Conservation (phyloP, 1,140 invertebrate genomes). For the Notospermus geniculatus region DNA sequence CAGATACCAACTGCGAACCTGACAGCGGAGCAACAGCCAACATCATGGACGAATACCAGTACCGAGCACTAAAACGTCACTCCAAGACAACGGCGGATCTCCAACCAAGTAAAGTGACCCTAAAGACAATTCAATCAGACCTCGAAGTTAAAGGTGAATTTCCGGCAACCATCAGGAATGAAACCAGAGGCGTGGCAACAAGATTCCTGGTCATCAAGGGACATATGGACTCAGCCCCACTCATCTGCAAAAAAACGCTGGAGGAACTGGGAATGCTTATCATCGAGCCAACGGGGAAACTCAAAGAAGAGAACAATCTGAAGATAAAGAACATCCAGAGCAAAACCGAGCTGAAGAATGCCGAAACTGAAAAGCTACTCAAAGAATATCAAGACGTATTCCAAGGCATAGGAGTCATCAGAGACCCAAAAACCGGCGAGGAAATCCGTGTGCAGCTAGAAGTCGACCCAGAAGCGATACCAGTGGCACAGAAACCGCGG, state of each 20-base stretch:
- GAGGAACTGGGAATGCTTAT: background rate
- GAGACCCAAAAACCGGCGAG: background rate
- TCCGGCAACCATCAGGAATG: background rate
- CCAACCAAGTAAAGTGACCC: background rate
- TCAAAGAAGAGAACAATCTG: constrained; percentile 2
- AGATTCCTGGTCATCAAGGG: constrained; percentile 8
- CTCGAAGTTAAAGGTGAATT: background rate
- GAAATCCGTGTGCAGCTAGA: background rate
- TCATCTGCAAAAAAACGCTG: constrained; percentile 1
- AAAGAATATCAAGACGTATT: background rate
- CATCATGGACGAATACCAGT: constrained; percentile 7
- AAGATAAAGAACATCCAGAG: background rate
- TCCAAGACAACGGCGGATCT: background rate
- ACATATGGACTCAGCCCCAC: background rate
- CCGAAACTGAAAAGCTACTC: background rate
- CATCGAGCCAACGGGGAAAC: background rate
- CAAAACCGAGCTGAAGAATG: no score
- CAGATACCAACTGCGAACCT: background rate
- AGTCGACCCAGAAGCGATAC: background rate
- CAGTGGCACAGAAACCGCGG: constrained; percentile 8
- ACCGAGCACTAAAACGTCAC: background rate
- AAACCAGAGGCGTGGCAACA: background rate
- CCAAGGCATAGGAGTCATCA: background rate
- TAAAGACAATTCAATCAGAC: background rate
- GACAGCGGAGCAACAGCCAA: constrained; percentile 4